A percentile compares a stretch with the other conserved stretches of the same genome.
Conservation (phyloP, 37 sponge, comb jelly and placozoan species). For the Ephydatia muelleri region DNA sequence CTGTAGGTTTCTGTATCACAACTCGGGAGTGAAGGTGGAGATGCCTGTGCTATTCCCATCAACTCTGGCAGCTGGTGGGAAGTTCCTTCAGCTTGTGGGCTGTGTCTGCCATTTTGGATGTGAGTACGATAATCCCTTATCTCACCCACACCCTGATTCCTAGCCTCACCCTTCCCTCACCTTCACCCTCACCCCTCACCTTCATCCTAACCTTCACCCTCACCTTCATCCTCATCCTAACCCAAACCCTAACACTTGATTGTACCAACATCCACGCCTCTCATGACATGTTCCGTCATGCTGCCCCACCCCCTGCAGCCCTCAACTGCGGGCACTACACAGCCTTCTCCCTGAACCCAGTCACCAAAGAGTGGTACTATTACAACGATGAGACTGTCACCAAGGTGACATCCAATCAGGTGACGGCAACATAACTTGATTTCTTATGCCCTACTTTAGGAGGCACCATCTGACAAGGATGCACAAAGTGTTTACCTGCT, state of each 20-base stretch:
- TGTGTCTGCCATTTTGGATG: conserved; percentile 81
- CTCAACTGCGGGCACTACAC: conserved; percentile 74
- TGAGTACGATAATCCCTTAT: conserved; percentile 15
- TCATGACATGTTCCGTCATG: neutral
- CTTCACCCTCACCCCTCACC: neutral
- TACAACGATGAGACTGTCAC: conserved; percentile 70
- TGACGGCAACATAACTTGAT: neutral
- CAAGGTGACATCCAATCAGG: conserved; percentile 23
- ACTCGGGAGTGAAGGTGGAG: conserved; percentile 65
- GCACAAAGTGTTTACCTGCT: conserved; percentile 55
- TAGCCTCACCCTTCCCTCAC: neutral
- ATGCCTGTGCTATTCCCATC: conserved; percentile 52
- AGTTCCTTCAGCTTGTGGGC: conserved; percentile 25
- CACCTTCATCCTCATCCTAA: neutral
- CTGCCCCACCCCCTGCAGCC: conserved; percentile 7
- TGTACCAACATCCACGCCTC: neutral
- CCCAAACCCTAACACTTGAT: neutral
- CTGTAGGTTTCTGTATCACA: conserved; percentile 68
- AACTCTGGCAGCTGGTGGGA: conserved; percentile 14
- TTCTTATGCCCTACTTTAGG: neutral
- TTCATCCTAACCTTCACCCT: neutral
- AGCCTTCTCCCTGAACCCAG: conserved; percentile 45
- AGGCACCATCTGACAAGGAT: conserved; percentile 29
- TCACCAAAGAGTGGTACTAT: conserved; percentile 55
- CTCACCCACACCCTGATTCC: neutral